These are phyloP conservation scores for Lagocephalus sceleratus DNA, from an alignment of 2,797 vertebrate species.

Conservation along the genomic window DNA sequence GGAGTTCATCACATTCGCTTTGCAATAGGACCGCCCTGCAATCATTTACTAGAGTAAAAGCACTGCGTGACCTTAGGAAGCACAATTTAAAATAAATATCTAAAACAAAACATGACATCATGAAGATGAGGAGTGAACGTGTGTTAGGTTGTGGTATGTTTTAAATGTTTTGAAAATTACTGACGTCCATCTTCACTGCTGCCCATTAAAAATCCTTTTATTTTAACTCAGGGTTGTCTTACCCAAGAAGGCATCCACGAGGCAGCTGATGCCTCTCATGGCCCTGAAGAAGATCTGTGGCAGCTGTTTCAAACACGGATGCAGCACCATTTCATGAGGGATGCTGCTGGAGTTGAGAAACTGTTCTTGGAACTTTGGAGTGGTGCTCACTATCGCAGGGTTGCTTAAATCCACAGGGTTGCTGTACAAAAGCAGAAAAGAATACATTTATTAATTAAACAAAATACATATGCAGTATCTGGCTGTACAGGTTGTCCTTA, in stretches of 20 bases:
- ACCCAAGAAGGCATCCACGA: conserved; percentile 97
- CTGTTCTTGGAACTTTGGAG: conserved; percentile 97
- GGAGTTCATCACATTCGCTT: not conserved
- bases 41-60: not conserved
- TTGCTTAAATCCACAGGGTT: conserved; percentile 98
- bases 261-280: conserved; percentile 93
- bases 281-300: conserved; percentile 97
- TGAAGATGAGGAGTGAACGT: not conserved
- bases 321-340: conserved; percentile 90
- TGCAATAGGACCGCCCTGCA: not conserved
- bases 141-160: not conserved
- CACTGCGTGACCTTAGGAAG: not conserved
- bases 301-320: conserved; percentile 94
- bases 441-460: not conserved
- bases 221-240: conserved; percentile 44
- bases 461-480: too few relatives aligned
- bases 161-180: not conserved
- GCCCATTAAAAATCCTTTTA: conserved; percentile 1
- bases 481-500: too few relatives aligned
- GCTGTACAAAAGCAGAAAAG: conserved; percentile 62
- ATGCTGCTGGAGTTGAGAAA: conserved; percentile 91
- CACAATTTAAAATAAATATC: not conserved
- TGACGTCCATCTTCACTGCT: too few relatives aligned
- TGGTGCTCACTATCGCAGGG: conserved; percentile 93
- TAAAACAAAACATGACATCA: not conserved